Evolutionary conservation across 2,888 invertebrate species (phyloP).

Genomic region (Pecten maximus): DNA sequence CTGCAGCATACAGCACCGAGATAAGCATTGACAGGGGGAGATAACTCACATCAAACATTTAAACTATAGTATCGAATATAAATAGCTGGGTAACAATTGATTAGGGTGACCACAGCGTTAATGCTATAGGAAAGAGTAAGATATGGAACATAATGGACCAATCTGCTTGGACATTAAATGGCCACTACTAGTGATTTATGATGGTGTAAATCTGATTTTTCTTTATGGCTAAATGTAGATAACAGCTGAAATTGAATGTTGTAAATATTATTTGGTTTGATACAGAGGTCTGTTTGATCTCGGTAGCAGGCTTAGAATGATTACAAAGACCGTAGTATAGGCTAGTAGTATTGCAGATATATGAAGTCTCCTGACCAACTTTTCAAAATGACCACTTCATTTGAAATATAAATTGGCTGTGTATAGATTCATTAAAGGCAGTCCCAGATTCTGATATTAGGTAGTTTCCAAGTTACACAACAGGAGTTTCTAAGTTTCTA

Average conservation of each 20-base stretch:
- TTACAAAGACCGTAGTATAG: neutral
- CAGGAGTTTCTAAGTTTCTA: neutral
- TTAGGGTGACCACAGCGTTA: neutral
- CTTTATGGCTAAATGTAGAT: neutral
- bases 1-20: neutral
- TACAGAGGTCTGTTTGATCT: neutral
- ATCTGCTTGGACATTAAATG: neutral
- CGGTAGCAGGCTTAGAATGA: neutral
- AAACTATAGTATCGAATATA: neutral
- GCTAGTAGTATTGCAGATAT: too few species aligned
- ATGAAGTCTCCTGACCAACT: neutral
- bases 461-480: neutral
- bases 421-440: neutral
- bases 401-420: neutral
- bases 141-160: neutral
- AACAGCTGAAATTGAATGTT: neutral
- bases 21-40: neutral
- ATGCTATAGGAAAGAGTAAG: neutral
- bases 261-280: neutral
- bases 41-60: neutral
- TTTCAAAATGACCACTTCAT: neutral
- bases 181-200: neutral
- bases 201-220: neutral
- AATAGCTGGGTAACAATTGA: neutral
- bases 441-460: neutral